Evolutionary conservation across 2,797 vertebrate genomes (phyloP).

Genomic region (Petrocephalus sullivani): DNA sequence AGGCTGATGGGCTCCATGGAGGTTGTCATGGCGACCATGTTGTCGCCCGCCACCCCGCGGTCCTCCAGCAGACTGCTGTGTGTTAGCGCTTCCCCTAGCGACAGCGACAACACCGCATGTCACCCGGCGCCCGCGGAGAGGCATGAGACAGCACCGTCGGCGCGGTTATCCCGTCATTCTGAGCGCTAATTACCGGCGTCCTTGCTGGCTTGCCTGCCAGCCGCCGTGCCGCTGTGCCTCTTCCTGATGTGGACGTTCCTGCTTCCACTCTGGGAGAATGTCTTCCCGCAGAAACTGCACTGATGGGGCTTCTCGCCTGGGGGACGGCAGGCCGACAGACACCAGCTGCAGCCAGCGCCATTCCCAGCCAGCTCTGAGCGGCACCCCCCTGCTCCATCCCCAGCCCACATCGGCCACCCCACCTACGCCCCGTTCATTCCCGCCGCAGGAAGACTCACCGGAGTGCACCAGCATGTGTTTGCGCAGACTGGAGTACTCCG

Average conservation of each 20-base stretch:
- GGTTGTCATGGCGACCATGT: constrained; percentile 83
- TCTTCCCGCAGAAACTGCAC: constrained; percentile 92
- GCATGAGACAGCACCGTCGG: not conserved
- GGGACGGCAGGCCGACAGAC: not conserved
- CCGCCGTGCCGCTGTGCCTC: constrained; percentile 69
- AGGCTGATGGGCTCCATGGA: constrained; percentile 77
- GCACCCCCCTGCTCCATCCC: not conserved
- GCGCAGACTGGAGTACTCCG: constrained; percentile 95
- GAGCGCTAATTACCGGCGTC: constrained; percentile 53
- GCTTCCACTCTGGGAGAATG: constrained; percentile 96
- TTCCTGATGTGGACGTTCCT: constrained; percentile 96
- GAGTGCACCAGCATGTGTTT: constrained; percentile 98
- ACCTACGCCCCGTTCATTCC: not conserved
- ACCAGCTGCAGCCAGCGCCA: not conserved
- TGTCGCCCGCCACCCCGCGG: constrained; percentile 70
- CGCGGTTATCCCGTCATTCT: not conserved
- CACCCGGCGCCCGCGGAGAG: not conserved
- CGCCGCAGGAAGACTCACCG: constrained; percentile 61
- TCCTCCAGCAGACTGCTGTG: constrained; percentile 75
- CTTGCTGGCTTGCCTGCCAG: constrained; percentile 47
- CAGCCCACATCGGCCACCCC: not conserved
- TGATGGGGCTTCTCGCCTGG: constrained; percentile 94
- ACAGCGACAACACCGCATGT: not conserved
- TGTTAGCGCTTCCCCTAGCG: constrained; percentile 49
- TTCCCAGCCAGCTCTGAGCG: not conserved